Base-by-base conservation (phyloP, 2,888 invertebrate genomes). In the Drosophila suboccidentalis region DNA sequence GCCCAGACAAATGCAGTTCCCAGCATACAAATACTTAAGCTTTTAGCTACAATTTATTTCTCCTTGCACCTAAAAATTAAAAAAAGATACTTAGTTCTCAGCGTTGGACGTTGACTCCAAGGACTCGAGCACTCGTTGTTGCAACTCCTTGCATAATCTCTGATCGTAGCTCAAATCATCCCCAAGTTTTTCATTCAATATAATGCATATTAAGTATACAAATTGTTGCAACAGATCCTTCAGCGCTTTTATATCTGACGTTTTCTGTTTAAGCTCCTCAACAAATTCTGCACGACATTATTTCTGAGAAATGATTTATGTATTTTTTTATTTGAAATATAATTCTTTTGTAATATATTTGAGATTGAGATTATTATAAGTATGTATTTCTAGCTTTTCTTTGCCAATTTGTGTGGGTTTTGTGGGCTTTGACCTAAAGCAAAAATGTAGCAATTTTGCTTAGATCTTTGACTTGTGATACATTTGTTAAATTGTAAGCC, bases 171-270 rank as follows among this genome's bases (percentile, higher is more conserved):
- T 96, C 64, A 94, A 94, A 63, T 94, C 93, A 36, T 9, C n/a
- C 0, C 66, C 74, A 1, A 19, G 13, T 2, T 96, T 96, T 91
- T 97, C 96, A 86, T 96, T 95, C 2, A 98, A 95, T n/a, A 95
- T 94, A 92, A 97, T 96, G 82, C 97, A 97, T 94, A 89, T 97
- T 94, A 91, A 97, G 95, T 0, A 98, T 95, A 93, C 98, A 97
- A 93, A 94, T 60, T 95, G 94, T 77, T 96, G 94, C 43, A 97
- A 93, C 55, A 97, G 93, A 92, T 97, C 96, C 89, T 96, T 96
- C 57, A 97, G 94, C 0, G 1, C 13, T 0, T 50, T 44, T 13
- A 32, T 46, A 11, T 34, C 6, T 0, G 13, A 8, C 8, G 8
- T 49, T 15, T 60, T 61, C 1, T 26, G 19, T 32, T n/a, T 2